phyloP scores from a whole-genome alignment of 2,797 vertebrate species.

The Labeo calbasu region DNA sequence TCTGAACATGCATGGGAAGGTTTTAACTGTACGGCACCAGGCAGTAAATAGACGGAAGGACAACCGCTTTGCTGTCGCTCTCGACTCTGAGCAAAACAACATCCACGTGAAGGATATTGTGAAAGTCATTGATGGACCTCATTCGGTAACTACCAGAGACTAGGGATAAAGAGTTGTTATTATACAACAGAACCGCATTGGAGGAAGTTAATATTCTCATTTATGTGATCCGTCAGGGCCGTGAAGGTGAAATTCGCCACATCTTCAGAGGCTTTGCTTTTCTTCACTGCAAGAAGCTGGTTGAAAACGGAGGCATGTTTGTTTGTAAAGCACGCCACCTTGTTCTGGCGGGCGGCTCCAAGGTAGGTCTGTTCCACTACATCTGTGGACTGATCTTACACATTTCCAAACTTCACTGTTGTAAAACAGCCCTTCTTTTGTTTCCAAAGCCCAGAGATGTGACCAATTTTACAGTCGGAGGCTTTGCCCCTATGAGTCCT shows the following conservation, averaged over 20 bases:
- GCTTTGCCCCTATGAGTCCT: constrained; percentile 93
- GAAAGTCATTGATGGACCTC: constrained; percentile 95
- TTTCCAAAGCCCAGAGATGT: constrained; percentile 87
- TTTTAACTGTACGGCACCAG: constrained; percentile 92
- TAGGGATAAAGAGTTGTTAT: neutral
- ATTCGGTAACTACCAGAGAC: constrained; percentile 80
- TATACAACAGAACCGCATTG: neutral
- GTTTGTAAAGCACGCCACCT: constrained; percentile 92
- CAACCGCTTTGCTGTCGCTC: constrained; percentile 92
- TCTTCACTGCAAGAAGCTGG: constrained; percentile 96
- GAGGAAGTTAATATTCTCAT: neutral
- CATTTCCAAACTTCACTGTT: neutral
- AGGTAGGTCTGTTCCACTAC: constrained; percentile 75
- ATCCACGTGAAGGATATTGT: constrained; percentile 97
- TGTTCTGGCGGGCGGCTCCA: constrained; percentile 91
- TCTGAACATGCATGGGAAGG: constrained; percentile 94
- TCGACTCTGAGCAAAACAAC: constrained; percentile 97
- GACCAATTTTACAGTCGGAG: constrained; percentile 90
- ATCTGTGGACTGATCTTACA: neutral
- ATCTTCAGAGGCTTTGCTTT: constrained; percentile 91
- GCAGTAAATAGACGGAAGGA: constrained; percentile 92
- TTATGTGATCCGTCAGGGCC: constrained; percentile 76
- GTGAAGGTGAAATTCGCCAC: constrained; percentile 93
- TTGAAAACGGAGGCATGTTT: constrained; percentile 98
- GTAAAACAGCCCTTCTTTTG: neutral